Base-by-base conservation (phyloP, 2,888 invertebrate species). In the Cheilosia urbana region DNA sequence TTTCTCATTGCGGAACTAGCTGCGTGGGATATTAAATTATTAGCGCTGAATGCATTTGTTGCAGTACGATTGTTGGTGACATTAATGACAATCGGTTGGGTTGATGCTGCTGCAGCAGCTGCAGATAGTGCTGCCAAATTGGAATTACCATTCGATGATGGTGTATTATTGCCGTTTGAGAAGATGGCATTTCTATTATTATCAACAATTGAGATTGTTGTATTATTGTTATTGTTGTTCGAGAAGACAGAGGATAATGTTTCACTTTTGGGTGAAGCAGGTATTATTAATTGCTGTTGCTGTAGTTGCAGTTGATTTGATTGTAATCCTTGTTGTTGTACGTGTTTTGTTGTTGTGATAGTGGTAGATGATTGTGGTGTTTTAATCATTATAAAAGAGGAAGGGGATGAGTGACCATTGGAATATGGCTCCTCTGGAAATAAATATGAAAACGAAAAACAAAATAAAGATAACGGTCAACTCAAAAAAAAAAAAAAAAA, bases 401-500 rank as follows among this genome's bases (percentile, higher is more conserved):
- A 87, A 65, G 88, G 72, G 78, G 83, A 77, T 76, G 83, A 87
- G 83, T 88, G 87, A 72, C 88, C 89, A 88, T 90, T 91, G 88
- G 90, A 89, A 89, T 89, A 90, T 89, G 89, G 89, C 89, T 91
- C 91, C 90, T 91, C 91, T 91, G 89, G 75, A 89, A 88, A 85
- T 78, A 58, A 82, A 88, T 87, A 79, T 75, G 83, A 87, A 84
- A 87, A 72, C 81, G 72, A 87, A 88, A 82, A 40, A 87, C 45
- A 83, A 42, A 85, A 51, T 88, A 49, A 55, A 51, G 45, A 62
- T 27, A 24, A 55, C 17, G 57, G 83, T 78, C 79, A 80, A 82
- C 71, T 6, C 15, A 34, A 53, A 51, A 66, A 53, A 47, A 66
- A 37, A 34, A 11, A 34, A 53, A 51, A 66, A 53, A 47, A 66